These are phyloP conservation scores for Noctua pronuba DNA, from an alignment of 2,888 invertebrate species.

Conservation along the genomic window DNA sequence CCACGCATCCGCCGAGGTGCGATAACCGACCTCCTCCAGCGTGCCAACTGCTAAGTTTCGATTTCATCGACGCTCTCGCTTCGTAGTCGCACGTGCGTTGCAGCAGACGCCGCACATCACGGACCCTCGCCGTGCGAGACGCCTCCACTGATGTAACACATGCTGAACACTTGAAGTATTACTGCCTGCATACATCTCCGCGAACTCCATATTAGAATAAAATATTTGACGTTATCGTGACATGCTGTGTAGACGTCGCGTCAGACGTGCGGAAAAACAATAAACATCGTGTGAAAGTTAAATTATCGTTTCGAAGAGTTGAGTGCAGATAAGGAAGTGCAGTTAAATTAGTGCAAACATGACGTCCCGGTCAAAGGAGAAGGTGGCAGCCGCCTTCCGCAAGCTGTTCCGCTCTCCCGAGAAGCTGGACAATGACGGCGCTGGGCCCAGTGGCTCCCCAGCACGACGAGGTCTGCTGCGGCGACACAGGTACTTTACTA, in stretches of 20 bases:
- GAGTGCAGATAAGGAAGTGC: conserved; percentile 75
- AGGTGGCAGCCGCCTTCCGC: conserved; percentile 94
- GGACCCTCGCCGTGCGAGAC: conserved; percentile 76
- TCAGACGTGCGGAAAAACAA: conserved; percentile 67
- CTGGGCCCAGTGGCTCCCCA: conserved; percentile 91
- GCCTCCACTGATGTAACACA: conserved; percentile 74
- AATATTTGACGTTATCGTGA: conserved; percentile 78
- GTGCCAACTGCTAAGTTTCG: conserved; percentile 86
- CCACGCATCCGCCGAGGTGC: conserved; percentile 76
- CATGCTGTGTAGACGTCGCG: conserved; percentile 76
- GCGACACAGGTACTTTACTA: conserved; percentile 82
- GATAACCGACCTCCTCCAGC: conserved; percentile 83
- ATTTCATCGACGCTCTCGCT: conserved; percentile 83
- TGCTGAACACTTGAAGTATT: conserved; percentile 61
- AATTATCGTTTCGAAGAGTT: conserved; percentile 69
- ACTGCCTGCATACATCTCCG: conserved; percentile 55
- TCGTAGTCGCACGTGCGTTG: conserved; percentile 83
- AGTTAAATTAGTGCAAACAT: conserved; percentile 86
- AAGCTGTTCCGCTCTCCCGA: conserved; percentile 94
- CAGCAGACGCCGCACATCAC: conserved; percentile 71
- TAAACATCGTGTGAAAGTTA: conserved; percentile 73
- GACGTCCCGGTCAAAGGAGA: conserved; percentile 95
- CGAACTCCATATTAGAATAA: conserved; percentile 70
- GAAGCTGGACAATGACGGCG: conserved; percentile 92
- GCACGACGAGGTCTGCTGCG: conserved; percentile 89